Percentiles rank a stretch among this genome's conserved stretches.
phyloP scores from a whole-genome alignment of 2,888 invertebrate species.

The Dynastes grantii region DNA sequence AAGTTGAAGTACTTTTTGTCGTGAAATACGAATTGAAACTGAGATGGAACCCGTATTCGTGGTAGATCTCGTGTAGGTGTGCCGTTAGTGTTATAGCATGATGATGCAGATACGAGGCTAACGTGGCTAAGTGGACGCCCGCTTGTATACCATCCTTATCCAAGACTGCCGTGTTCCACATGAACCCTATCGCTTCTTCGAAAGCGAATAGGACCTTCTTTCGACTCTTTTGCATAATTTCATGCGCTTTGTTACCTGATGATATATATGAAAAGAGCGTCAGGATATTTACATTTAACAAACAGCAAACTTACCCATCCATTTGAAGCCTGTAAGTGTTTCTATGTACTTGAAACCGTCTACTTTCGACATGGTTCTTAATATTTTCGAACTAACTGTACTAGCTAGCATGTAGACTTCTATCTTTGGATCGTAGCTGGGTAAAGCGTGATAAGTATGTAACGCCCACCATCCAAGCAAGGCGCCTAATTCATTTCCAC shows the following conservation, averaged over 20 bases:
- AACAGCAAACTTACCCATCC: conserved; percentile 85
- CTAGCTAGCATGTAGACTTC: conserved; percentile 91
- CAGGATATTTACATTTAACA: neutral
- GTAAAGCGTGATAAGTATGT: conserved; percentile 73
- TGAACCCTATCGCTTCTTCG: conserved; percentile 99
- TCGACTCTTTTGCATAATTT: conserved; percentile 78
- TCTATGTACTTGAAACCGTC: conserved; percentile 87
- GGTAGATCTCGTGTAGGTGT: conserved; percentile 85
- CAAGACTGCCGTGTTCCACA: conserved; percentile 90
- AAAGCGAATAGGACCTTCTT: conserved; percentile 93
- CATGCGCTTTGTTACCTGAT: conserved; percentile 82
- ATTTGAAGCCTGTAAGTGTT: conserved; percentile 99
- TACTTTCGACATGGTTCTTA: conserved; percentile 83
- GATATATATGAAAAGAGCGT: conserved; percentile 27
- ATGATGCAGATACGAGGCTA: conserved; percentile 80
- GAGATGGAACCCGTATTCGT: conserved; percentile 91
- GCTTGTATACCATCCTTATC: conserved; percentile 98
- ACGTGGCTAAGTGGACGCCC: conserved; percentile 84
- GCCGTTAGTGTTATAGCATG: conserved; percentile 74
- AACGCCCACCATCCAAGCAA: conserved; percentile 96
- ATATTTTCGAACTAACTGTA: conserved; percentile 97
- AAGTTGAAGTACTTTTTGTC: conserved; percentile 82
- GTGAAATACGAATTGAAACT: conserved; percentile 92
- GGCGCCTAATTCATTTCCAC: conserved; percentile 96
- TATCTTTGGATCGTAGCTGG: conserved; percentile 69